These are phyloP conservation scores for Monarcha castaneiventris DNA, from an alignment of 2,113 vertebrate genomes.

Conservation along the genomic window DNA sequence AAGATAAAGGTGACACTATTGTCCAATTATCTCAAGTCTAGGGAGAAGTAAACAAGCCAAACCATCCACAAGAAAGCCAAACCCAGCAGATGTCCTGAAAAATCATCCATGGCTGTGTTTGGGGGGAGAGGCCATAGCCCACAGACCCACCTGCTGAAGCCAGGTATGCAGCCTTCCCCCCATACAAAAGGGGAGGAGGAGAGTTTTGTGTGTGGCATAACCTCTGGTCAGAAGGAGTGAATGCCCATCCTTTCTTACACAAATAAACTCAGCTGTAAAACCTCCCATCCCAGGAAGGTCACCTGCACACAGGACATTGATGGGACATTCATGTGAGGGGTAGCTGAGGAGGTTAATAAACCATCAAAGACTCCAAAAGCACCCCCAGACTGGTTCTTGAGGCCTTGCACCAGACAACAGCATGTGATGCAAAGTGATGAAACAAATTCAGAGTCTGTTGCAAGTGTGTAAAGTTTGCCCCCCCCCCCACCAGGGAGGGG, in stretches of 20 bases:
- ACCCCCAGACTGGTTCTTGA: neutral
- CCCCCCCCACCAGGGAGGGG: neutral
- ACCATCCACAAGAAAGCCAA: neutral
- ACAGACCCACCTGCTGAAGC: neutral
- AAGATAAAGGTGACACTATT: neutral
- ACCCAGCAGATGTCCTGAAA: neutral
- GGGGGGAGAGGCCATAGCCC: neutral
- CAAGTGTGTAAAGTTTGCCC: neutral
- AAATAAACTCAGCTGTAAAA: neutral
- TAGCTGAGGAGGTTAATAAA: neutral
- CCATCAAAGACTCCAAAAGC: neutral
- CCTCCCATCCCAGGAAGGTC: accelerated
- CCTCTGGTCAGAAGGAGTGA: neutral
- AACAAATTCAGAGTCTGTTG: neutral
- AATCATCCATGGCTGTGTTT: neutral
- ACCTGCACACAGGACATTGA: neutral
- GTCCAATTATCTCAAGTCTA: neutral
- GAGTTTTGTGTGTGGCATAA: neutral
- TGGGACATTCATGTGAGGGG: neutral
- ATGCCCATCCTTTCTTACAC: neutral
- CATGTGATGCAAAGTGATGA: accelerated
- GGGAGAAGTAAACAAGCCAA: neutral
- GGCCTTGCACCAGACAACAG: neutral
- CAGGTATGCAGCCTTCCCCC: neutral
- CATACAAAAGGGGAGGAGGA: neutral